phyloP scores from a whole-genome alignment of 1,140 invertebrate species.

The Alviniconcha marisindica region DNA sequence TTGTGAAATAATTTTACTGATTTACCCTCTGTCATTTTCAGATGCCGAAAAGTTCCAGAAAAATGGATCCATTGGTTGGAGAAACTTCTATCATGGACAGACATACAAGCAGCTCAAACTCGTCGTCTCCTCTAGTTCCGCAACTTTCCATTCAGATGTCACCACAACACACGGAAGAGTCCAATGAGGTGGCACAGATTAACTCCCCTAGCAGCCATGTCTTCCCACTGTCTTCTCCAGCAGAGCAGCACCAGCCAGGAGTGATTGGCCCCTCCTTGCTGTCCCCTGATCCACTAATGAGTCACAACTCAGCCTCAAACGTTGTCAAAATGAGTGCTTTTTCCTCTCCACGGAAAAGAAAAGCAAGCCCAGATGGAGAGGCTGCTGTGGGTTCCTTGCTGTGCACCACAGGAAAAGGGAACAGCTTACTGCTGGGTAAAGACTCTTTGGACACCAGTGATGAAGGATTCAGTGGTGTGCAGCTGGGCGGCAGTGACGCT shows the following conservation, averaged over 20 bases:
- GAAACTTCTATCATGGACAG: not conserved
- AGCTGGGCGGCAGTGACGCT: not conserved
- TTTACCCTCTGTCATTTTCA: not conserved
- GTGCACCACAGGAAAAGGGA: no score
- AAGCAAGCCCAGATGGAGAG: no score
- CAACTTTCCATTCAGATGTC: slow-evolving; percentile 13
- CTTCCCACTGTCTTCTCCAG: not conserved
- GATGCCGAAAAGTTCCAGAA: slow-evolving; percentile 14
- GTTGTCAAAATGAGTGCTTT: no score
- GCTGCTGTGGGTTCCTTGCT: no score
- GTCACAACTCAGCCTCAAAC: no score
- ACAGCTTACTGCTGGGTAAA: not conserved
- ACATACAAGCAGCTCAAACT: not conserved
- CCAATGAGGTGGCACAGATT: slow-evolving; percentile 12
- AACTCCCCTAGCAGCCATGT: not conserved
- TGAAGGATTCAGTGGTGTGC: not conserved
- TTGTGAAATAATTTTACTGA: no score
- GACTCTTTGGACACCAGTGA: not conserved
- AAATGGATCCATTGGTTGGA: not conserved
- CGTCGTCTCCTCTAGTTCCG: slow-evolving; percentile 10
- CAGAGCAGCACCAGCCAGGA: not conserved
- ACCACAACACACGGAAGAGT: slow-evolving; percentile 27
- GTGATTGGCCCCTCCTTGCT: not conserved
- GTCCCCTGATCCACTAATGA: not conserved
- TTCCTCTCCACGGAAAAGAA: no score